Evolutionary conservation across 1,140 invertebrate species (phyloP), one percentile per base, ranked within the genome.

Genomic region (Radopholus similis): DNA sequence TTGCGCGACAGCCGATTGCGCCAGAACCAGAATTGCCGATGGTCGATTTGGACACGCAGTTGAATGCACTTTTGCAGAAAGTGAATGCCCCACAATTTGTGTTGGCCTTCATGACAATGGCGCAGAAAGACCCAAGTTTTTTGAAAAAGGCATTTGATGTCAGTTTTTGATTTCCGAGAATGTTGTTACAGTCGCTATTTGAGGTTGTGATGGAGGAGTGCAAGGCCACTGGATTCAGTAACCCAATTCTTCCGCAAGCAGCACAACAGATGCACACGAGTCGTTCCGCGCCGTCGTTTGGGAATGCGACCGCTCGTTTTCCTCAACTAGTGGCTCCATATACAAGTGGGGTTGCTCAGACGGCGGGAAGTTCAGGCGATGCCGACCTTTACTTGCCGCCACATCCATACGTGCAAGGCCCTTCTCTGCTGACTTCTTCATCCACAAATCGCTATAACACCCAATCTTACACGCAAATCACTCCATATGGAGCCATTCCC

Each of bases 181-280:
- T 5, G 34, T 37, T 59, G 11, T 23, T 26, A 18, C 21, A 5
- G 49, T 13, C 34, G 5, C 13, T 13, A 62, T 77, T 77, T 58
- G 4, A 73, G 72, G 68, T 73, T 1, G 73, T 73, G 6, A 51
- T 72, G 18, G 66, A 55, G 3, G 66, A 73, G 42, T 76, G 54
- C 44, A 34, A 54, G 21, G 55, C 54, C 13, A 76, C 72, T 13
- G 72, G 72, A 3, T 73, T 76, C 56, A 57, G 37, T 21, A 73
- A 73, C 42, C 40, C 66, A 15, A 54, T 76, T 28, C 30, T 73
- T 18, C 73, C 70, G 4, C 70, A 64, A 15, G 21, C n/a, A n/a
- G n/a, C n/a, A n/a, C n/a, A n/a, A n/a, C n/a, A n/a, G n/a, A n/a
- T n/a, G n/a, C n/a, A 23, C 13, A 64, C 28, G 15, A 67, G 21